Percentiles rank a stretch among this genome's conserved stretches.
These are phyloP conservation scores for Albula glossodonta DNA, from an alignment of 2,113 vertebrate genomes.

Conservation along the genomic window DNA sequence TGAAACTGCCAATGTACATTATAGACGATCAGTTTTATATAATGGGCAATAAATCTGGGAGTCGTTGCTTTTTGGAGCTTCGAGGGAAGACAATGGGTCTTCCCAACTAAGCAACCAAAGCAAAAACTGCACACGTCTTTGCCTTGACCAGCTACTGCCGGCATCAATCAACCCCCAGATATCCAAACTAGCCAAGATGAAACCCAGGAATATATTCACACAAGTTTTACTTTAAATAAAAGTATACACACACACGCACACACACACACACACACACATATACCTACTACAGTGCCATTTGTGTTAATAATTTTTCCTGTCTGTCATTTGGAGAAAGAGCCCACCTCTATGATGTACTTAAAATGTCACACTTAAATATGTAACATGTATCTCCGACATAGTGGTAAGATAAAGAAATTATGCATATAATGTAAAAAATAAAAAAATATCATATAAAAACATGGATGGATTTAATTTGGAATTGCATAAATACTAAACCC, in stretches of 20 bases:
- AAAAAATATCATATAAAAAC: background rate
- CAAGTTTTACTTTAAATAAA: background rate
- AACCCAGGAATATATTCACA: background rate
- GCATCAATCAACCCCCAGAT: background rate
- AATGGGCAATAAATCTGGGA: slow-evolving; percentile 17
- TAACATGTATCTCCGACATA: background rate
- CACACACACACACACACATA: too few relatives aligned
- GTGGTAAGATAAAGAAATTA: background rate
- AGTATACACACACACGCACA: too few relatives aligned
- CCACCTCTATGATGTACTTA: background rate
- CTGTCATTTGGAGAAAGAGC: background rate
- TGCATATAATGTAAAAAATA: background rate
- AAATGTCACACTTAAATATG: background rate
- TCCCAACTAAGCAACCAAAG: background rate
- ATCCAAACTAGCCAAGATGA: too few relatives aligned
- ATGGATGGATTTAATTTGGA: too few relatives aligned
- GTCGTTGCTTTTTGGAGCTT: background rate
- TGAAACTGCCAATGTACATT: slow-evolving; percentile 15
- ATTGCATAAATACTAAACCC: too few relatives aligned
- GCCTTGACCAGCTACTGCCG: background rate
- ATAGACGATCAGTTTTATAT: slow-evolving; percentile 16
- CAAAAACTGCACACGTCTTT: background rate
- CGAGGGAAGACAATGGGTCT: background rate
- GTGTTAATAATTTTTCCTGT: background rate
- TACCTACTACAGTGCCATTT: too few relatives aligned